Base-by-base conservation (phyloP, 1,140 invertebrate genomes). In the Aphelenchoides avenae region DNA sequence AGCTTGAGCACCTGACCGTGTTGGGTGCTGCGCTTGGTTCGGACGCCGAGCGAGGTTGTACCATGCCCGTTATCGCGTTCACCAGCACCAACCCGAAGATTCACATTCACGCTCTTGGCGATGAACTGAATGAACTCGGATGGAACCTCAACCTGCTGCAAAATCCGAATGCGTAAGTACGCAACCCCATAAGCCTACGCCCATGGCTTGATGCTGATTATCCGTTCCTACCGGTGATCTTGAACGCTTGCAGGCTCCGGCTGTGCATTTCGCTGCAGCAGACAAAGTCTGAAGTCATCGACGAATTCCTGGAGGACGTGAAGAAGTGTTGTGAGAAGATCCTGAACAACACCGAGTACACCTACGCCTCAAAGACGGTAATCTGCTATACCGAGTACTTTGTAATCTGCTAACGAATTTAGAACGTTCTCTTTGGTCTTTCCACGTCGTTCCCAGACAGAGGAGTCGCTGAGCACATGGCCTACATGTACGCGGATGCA, bases 71-170 rank as follows among this genome's bases (percentile, higher is more conserved):
- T 39, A 40, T 67, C 26, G 52, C 59, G 13, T 53, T 71, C 39
- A 49, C 33, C 22, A 71, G 46, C 22, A 51, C 50, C n/a, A 44
- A 57, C 18, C 36, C 65, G 7, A 67, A 71, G 37, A 24, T 70
- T 20, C 52, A 46, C 13, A 18, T 40, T 22, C 57, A 67, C 48
- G 33, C 41, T 11, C 36, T 67, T 18, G 65, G 67, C 7, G 65
- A 70, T 53, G 55, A 66, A 24, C 30, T 67, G 40, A 68, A 71
- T 48, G 66, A 67, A 30, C 39, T 70, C 20, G 65, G 65, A 3
- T 67, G 65, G 65, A 67, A 56, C 43, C 34, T 66, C 27, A 44
- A 27, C 2, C 57, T 66, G 33, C 30, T 66, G 5, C 65, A 68
- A 37, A 57, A 65, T 29, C 64, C 64, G 13, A 46, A 60, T 36